Conservation (phyloP, 2,113 vertebrate species). For the Ailuropoda melanoleuca region DNA sequence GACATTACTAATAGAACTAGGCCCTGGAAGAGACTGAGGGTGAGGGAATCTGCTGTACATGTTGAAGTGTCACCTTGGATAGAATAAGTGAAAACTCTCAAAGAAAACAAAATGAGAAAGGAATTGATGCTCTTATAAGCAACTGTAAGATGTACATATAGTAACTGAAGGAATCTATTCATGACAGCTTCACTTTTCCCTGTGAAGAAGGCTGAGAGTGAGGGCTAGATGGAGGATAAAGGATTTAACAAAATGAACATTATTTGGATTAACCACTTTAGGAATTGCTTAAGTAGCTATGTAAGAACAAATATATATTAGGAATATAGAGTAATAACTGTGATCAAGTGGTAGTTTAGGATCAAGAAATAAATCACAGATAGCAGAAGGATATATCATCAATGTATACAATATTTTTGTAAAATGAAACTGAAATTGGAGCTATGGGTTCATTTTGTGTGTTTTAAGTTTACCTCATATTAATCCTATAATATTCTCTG, state of each 20-base stretch:
- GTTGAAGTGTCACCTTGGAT: not conserved
- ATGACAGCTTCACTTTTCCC: not conserved
- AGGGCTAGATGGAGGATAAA: not conserved
- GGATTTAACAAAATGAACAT: not conserved
- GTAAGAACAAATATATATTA: not conserved
- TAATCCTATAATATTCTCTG: constrained; percentile 19
- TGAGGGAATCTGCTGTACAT: not conserved
- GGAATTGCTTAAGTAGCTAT: not conserved
- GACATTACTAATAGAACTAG: not conserved
- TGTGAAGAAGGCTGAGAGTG: not conserved
- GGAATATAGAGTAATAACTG: not conserved
- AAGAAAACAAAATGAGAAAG: not conserved
- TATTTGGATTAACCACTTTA: not conserved
- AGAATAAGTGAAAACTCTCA: not conserved
- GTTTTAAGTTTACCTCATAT: constrained; percentile 62
- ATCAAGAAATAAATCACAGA: constrained; percentile 8
- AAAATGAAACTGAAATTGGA: constrained; percentile 16
- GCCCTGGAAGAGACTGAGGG: not conserved
- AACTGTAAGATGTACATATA: not conserved
- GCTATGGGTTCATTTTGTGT: constrained; percentile 9
- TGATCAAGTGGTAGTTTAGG: not conserved
- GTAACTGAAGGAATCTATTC: not conserved
- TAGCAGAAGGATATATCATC: not conserved
- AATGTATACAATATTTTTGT: not conserved
- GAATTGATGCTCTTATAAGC: not conserved